phyloP scores from a whole-genome alignment of 2,888 invertebrate genomes.

The Craniophora ligustri region DNA sequence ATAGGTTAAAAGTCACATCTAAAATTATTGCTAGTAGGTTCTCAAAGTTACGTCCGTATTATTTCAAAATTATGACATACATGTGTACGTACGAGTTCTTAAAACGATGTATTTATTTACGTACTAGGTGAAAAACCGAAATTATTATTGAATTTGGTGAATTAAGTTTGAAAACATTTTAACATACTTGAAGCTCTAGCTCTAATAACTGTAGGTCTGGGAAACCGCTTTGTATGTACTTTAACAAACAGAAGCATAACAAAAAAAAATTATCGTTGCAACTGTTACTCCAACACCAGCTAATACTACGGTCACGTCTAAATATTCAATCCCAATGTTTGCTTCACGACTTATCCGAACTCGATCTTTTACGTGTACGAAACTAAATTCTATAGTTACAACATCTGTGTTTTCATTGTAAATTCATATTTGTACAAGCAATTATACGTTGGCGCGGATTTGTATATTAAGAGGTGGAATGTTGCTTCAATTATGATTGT shows the following conservation, averaged over 20 bases:
- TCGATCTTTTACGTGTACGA: slow-evolving; percentile 38
- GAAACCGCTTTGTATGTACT: too few relatives aligned
- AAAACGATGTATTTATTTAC: not conserved
- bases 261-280: not conserved
- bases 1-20: too few relatives aligned
- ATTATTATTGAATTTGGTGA: too few relatives aligned
- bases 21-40: not conserved
- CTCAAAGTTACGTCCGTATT: slow-evolving; percentile 4
- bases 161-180: too few relatives aligned
- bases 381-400: slow-evolving; percentile 28
- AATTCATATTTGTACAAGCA: slow-evolving; percentile 26
- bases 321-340: slow-evolving; percentile 20
- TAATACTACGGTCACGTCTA: slow-evolving; percentile 32
- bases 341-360: slow-evolving; percentile 12
- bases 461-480: slow-evolving; percentile 33
- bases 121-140: not conserved
- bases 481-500: slow-evolving; percentile 39
- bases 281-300: not conserved
- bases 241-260: not conserved
- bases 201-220: too few relatives aligned
- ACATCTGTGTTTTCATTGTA: slow-evolving; percentile 22
- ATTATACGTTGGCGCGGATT: slow-evolving; percentile 29
- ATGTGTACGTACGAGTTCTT: not conserved
- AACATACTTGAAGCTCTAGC: too few relatives aligned
- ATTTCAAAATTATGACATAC: slow-evolving; percentile 7